Base-by-base conservation (phyloP, 2,797 vertebrate species). In the Pipistrellus pipistrellus region DNA sequence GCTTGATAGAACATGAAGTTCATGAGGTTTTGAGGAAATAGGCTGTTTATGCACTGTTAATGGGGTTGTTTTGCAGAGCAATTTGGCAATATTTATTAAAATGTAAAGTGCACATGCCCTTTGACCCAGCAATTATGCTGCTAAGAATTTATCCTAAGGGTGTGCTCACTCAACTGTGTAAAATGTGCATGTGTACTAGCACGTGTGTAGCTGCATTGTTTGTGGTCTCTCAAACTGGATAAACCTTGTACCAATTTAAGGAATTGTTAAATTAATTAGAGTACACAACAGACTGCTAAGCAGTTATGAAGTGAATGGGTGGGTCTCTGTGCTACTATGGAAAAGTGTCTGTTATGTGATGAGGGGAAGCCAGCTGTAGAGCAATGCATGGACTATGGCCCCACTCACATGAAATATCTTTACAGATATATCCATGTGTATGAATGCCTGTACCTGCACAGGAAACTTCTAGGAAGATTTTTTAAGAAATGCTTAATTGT, bases 71-170 rank as follows among this genome's bases (percentile, higher is more conserved):
- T 93, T 53, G 10, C 81, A 80, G 66, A 64, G 87, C 77, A 90
- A 72, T 94, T 93, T 95, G 82, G 62, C 81, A 95, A 93, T 94
- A 96, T 84, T 94, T 95, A 91, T 93, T 96, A 97, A 95, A 93
- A 90, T 91, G 46, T 85, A 90, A 95, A 96, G 77, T 72, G 73
- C 69, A 80, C 69, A n/a, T 78, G 89, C 53, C 84, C 91, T 94
- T 93, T 91, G 91, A 91, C 87, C 89, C 77, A 77, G 91, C 51
- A 57, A 88, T 83, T 93, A 53, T 88, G 75, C 0, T 48, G 68
- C 84, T 78, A 85, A 80, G 81, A 90, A 85, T 69, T 91, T 83
- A 82, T 64, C 81, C 87, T 64, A 44, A 71, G 93, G 81, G 51
- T 15, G 35, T 59, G 71, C 32, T 83, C 82, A 71, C 71, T 91